Evolutionary conservation across 2,888 invertebrate genomes (phyloP), one percentile per base, ranked within the genome.

Genomic region (Busseola fusca): DNA sequence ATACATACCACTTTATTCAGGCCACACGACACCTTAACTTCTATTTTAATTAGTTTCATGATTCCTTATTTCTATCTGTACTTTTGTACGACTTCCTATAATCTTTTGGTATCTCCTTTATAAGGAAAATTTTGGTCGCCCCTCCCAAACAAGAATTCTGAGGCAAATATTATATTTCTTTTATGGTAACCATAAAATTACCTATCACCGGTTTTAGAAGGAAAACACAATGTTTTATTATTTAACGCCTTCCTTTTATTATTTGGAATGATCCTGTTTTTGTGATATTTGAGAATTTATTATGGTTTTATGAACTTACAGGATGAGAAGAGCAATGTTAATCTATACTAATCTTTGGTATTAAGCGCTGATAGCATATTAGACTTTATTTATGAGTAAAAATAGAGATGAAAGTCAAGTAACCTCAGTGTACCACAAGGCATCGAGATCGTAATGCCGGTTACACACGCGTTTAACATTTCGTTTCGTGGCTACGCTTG

Each of bases 91-190:
- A 63, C 0, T 27, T 1, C 16, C 27, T 27, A 40, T 40, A 64
- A 40, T 50, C 6, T 30, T 12, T 27, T 34, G 25, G n/a, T 58
- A 48, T 70, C 34, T 59, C 25, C 12, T 56, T 58, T 69, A 21
- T 10, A 63, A 37, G 40, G 10, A 60, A 77, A 75, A 42, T n/a
- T n/a, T n/a, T 69, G 59, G 81, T 78, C 68, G 37, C 68, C 69
- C 69, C 45, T 3, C 37, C 5, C 45, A 34, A 74, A 77, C 37
- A 67, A 58, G 63, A 74, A 70, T 56, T 10, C 59, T 40, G 67
- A 60, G 62, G 74, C 64, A 78, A 81, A 80, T 78, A 81, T 81
- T 59, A 64, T 66, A 62, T 71, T 80, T 56, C 70, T 73, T 81
- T 80, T 70, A 80, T 58, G 74, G 78, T 54, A 42, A 68, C 59